These are phyloP conservation scores for Phyto melanocephala DNA, from an alignment of 2,888 invertebrate species.

Conservation along the genomic window DNA sequence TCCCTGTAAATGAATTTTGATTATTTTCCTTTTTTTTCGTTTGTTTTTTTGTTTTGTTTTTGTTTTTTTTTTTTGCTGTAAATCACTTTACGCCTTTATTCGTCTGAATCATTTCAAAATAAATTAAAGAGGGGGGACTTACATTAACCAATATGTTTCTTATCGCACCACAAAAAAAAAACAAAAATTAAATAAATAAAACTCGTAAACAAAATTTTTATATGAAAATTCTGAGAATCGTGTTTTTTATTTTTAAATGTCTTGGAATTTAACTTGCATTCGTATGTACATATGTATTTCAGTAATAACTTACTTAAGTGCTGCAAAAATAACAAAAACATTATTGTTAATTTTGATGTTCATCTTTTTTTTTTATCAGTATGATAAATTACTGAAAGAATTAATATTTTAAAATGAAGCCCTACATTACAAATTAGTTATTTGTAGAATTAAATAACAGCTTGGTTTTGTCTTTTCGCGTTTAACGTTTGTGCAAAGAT, in stretches of 20 bases:
- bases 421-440: too few species aligned
- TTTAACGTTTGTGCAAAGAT: too few species aligned
- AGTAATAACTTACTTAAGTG: not conserved
- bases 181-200: not conserved
- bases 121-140: conserved; percentile 16
- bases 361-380: not conserved
- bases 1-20: not conserved
- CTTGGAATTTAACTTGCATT: too few species aligned
- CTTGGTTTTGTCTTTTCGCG: too few species aligned
- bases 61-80: not conserved
- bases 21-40: not conserved
- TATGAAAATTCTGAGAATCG: conserved; percentile 31
- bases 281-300: too few species aligned
- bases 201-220: conserved; percentile 6
- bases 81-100: conserved; percentile 19
- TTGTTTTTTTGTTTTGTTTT: not conserved
- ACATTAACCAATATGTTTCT: conserved; percentile 14
- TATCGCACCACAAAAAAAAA: conserved; percentile 19
- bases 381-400: not conserved
- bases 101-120: conserved; percentile 8
- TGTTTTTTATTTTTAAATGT: not conserved
- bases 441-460: too few species aligned
- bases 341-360: not conserved
- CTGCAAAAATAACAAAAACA: not conserved
- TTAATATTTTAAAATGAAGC: not conserved